A percentile compares a stretch with the other conserved stretches of the same genome.
phyloP scores from a whole-genome alignment of 2,113 vertebrate genomes.

The Connochaetes taurinus region DNA sequence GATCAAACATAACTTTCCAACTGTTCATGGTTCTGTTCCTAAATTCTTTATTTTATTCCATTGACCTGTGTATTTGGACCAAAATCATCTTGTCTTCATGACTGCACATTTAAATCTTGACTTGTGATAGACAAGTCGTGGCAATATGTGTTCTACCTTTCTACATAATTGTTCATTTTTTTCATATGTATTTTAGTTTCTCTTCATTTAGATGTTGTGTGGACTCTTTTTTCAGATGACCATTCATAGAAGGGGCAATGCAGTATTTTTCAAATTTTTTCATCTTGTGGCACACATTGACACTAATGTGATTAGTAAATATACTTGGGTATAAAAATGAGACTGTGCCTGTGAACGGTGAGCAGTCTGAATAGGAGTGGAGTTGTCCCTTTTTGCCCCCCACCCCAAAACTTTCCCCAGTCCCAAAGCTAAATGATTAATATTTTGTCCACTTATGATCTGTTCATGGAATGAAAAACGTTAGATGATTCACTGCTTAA shows the following conservation, averaged over 20 bases:
- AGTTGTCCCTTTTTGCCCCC: rapidly evolving
- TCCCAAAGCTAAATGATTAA: background rate
- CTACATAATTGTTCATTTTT: background rate
- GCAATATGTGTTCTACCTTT: background rate
- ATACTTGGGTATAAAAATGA: background rate
- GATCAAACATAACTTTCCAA: background rate
- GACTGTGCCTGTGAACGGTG: background rate
- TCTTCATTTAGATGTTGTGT: background rate
- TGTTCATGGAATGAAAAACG: background rate
- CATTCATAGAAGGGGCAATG: background rate
- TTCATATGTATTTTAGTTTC: background rate
- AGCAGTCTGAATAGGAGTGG: background rate
- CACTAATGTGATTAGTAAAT: background rate
- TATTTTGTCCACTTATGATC: background rate
- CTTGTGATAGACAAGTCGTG: background rate
- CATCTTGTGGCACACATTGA: background rate
- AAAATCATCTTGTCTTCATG: background rate
- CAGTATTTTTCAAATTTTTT: background rate
- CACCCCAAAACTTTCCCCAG: background rate
- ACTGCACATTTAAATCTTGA: background rate
- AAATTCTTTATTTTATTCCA: background rate
- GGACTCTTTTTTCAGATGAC: background rate
- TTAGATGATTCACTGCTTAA: background rate
- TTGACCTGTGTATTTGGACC: background rate
- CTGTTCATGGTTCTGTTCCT: background rate